Evolutionary conservation across 2,797 vertebrate species (phyloP), one percentile per base, ranked within the genome.

Genomic region (Microctenopoma steveboyesi): DNA sequence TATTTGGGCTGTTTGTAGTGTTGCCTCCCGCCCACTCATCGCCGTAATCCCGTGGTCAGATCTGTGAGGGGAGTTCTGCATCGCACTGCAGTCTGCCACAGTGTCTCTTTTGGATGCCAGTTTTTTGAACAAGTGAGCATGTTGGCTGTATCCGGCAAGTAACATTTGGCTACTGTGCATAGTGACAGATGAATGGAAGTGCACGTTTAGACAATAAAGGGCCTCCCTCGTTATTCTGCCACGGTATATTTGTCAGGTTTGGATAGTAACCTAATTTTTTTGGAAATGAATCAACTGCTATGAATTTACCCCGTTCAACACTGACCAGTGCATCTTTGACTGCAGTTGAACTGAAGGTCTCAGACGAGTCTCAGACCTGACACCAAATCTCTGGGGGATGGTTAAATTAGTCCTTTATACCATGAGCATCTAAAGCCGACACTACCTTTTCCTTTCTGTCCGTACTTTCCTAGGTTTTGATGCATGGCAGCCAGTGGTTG

Each of bases 381-480:
- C 5, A 62, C 15, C 22, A 64, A 22, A 54, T 25, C 42, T 35
- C 25, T 8, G 1, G 13, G 5, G 22, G 39, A 25, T 60, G 33
- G 2, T 52, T 4, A 3, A 11, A 43, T 57, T n/a, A 28, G 2
- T 45, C 51, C 22, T 37, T 4, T 11, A 33, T 4, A 14, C 5
- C 27, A 58, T 53, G 39, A 39, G 1, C 16, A 6, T 42, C 50
- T 46, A 3, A 14, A 25, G 18, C 3, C 8, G 37, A 60, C 27
- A 48, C 42, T 28, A 5, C 3, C 40, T 39, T 7, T 30, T 3
- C 16, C 11, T 0, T 13, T 7, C 4, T 7, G 57, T 58, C 16
- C 49, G 10, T 40, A 5, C 37, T 43, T 57, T 59, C 49, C 56
- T 14, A 45, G 46, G 9, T 25, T 56, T 68, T 59, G 28, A 30